Percentiles rank a stretch among this genome's conserved stretches.
phyloP scores from a whole-genome alignment of 2,797 vertebrate species.

The Benthosema pterotum region DNA sequence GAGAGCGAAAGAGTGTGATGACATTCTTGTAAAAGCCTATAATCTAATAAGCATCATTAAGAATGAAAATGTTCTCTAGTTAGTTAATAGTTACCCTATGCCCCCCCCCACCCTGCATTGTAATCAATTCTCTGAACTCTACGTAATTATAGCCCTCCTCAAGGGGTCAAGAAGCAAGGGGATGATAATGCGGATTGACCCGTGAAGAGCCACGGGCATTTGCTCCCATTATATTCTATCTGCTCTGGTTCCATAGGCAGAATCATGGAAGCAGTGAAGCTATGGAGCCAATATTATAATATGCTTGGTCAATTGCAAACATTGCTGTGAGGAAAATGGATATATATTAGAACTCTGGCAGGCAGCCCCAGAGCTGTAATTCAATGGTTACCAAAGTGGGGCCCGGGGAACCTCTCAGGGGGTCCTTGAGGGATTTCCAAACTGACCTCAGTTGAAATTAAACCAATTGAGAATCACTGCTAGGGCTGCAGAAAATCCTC shows the following conservation, averaged over 20 bases:
- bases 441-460: too few species aligned
- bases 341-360: slow-evolving; percentile 41
- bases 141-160: not conserved
- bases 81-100: not conserved
- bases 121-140: not conserved
- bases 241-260: too few species aligned
- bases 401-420: too few species aligned
- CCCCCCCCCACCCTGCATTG: not conserved
- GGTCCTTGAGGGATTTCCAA: too few species aligned
- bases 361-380: too few species aligned
- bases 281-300: too few species aligned
- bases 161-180: not conserved
- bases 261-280: too few species aligned
- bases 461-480: too few species aligned
- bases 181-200: not conserved
- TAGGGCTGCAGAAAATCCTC: too few species aligned
- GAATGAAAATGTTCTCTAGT: not conserved
- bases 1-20: too few species aligned
- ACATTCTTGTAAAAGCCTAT: not conserved
- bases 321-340: slow-evolving; percentile 30
- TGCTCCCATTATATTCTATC: not conserved
- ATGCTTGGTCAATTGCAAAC: slow-evolving; percentile 25
- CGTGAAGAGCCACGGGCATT: slow-evolving; percentile 7
- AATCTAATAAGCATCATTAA: not conserved
- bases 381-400: too few species aligned